Conservation (phyloP, 2,888 invertebrate species). For the Andrena praecox region DNA sequence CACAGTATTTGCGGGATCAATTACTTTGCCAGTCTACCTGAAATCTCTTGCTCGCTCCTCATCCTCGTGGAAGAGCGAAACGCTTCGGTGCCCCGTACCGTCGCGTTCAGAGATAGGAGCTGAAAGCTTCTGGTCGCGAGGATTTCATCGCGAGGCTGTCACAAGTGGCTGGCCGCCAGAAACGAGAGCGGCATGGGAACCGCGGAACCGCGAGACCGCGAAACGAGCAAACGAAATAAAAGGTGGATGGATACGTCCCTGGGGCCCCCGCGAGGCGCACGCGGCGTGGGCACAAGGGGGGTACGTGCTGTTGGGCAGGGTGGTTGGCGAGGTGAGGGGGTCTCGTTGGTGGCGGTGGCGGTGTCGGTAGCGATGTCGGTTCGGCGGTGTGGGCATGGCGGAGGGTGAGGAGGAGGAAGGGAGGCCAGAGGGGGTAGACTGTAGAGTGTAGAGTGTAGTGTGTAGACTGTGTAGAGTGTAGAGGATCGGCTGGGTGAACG, state of each 20-base stretch:
- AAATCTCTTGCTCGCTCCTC: too few species aligned
- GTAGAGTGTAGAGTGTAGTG: too few species aligned
- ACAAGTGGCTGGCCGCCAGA: neutral
- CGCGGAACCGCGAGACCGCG: neutral
- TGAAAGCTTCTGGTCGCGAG: neutral
- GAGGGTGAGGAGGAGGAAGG: neutral
- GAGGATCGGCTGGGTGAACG: conserved; percentile 65
- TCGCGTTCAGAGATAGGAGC: too few species aligned
- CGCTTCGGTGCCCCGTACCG: too few species aligned
- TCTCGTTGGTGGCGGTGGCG: conserved; percentile 52
- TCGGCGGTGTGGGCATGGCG: conserved; percentile 37
- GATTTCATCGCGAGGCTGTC: neutral
- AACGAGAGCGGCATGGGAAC: neutral
- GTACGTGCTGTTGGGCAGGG: conserved; percentile 61
- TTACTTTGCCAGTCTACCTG: too few species aligned
- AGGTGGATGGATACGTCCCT: conserved; percentile 68
- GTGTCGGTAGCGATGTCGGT: conserved; percentile 45
- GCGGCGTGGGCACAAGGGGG: conserved; percentile 46
- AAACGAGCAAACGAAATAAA: conserved; percentile 24
- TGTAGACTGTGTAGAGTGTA: conserved; percentile 35
- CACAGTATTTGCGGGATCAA: too few species aligned
- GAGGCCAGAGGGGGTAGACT: neutral
- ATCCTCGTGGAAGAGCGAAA: too few species aligned
- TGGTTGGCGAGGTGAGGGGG: conserved; percentile 55
- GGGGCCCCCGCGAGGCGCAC: conserved; percentile 59